Evolutionary conservation across 2,888 invertebrate species (phyloP).

Genomic region (Metellina segmentata): DNA sequence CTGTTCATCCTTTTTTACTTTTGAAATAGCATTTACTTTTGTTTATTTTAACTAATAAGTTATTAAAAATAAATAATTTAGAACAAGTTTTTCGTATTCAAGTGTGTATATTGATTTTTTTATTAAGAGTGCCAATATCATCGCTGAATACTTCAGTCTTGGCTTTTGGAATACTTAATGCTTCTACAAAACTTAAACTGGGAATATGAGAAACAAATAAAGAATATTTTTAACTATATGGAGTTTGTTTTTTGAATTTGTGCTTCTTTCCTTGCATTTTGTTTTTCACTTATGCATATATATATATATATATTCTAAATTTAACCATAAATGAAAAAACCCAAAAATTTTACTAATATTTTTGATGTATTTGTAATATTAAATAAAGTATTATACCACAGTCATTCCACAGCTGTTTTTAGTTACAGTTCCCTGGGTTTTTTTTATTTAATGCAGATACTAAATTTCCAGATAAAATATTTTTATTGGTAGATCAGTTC

Average conservation of each 20-base stretch:
- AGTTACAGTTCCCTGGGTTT: no score
- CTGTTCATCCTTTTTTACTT: neutral
- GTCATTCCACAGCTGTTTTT: no score
- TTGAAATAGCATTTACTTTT: neutral
- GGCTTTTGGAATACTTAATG: constrained; percentile 44
- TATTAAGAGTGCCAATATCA: constrained; percentile 55
- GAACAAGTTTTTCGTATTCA: constrained; percentile 29
- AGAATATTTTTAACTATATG: constrained; percentile 47
- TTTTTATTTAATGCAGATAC: no score
- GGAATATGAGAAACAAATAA: constrained; percentile 29
- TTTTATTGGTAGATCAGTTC: no score
- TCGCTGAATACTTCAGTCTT: constrained; percentile 29
- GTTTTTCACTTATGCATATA: no score
- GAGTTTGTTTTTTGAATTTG: neutral
- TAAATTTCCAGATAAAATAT: no score
- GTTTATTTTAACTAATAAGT: neutral
- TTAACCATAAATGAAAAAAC: no score
- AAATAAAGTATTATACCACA: no score
- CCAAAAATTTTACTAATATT: no score
- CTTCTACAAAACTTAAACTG: constrained; percentile 43
- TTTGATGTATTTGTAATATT: no score
- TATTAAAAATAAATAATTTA: constrained; percentile 10
- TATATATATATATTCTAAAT: no score
- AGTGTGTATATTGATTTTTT: constrained; percentile 18
- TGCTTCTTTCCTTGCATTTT: no score